Evolutionary conservation across 2,888 invertebrate genomes (phyloP).

Genomic region (Nomada hirtipes): DNA sequence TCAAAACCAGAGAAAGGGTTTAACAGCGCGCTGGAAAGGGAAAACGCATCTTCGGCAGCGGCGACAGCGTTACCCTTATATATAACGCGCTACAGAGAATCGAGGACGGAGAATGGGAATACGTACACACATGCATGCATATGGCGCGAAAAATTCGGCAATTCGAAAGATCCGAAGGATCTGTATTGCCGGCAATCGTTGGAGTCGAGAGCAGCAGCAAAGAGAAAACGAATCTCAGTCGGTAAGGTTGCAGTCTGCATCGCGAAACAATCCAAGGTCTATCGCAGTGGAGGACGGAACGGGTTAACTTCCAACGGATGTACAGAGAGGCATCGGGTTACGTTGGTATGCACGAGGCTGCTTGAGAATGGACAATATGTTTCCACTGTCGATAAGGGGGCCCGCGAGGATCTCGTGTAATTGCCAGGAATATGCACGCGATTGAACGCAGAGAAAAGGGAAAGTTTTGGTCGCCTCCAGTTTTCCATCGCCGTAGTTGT

Average conservation of each 20-base stretch:
- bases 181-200: background rate
- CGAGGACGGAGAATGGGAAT: conserved; percentile 16
- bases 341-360: background rate
- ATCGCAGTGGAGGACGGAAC: conserved; percentile 11
- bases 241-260: conserved; percentile 31
- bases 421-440: background rate
- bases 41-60: too few species aligned
- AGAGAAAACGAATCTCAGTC: background rate
- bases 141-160: conserved; percentile 8
- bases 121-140: background rate
- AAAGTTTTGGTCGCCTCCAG: conserved; percentile 45
- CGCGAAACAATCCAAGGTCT: background rate
- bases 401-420: background rate
- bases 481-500: background rate
- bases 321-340: conserved; percentile 1
- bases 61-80: too few species aligned
- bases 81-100: conserved; percentile 16
- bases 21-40: too few species aligned
- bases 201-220: background rate
- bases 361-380: background rate
- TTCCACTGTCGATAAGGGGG: conserved; percentile 50
- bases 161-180: background rate
- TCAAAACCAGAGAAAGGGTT: too few species aligned
- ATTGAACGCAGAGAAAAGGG: conserved; percentile 24
- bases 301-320: conserved; percentile 50